Evolutionary conservation across 30 jellyfish, hydroid and myxozoan species (phyloP).

Genomic region (Turritopsis dohrnii): DNA sequence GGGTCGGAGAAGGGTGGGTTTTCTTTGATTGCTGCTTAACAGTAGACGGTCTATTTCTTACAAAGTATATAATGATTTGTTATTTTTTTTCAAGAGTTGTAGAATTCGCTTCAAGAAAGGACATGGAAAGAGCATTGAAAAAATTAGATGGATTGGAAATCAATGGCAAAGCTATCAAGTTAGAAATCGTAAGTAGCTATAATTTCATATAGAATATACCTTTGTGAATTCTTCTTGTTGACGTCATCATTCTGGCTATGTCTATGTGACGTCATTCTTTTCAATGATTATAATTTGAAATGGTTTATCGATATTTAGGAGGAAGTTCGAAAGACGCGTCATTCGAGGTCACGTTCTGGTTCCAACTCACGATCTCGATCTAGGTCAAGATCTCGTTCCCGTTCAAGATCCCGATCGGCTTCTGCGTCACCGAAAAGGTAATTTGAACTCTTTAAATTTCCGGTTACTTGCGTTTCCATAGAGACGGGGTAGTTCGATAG

Average conservation of each 20-base stretch:
- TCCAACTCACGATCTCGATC: conserved; percentile 61
- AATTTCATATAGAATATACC: too few relatives aligned
- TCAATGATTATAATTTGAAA: too few relatives aligned
- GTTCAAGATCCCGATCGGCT: conserved; percentile 41
- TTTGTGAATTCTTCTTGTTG: too few relatives aligned
- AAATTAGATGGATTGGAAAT: conserved; percentile 72
- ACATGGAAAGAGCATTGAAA: conserved; percentile 67
- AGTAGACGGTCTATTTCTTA: too few relatives aligned
- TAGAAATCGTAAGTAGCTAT: conserved; percentile 79
- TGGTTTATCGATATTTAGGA: conserved; percentile 27
- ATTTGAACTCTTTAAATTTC: too few relatives aligned
- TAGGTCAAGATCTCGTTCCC: conserved; percentile 44
- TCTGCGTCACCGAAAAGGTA: conserved; percentile 15
- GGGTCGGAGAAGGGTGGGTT: conserved; percentile 95
- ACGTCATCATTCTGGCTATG: too few relatives aligned
- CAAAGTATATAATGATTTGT: too few relatives aligned
- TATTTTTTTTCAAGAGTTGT: conserved; percentile 54
- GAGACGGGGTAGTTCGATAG: too few relatives aligned
- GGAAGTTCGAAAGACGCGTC: conserved; percentile 45
- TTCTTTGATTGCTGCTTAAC: too few relatives aligned
- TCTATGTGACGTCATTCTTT: too few relatives aligned
- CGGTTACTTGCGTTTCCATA: too few relatives aligned
- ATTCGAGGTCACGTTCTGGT: conserved; percentile 46
- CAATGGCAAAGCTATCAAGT: conserved; percentile 75
- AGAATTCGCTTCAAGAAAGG: conserved; percentile 68